These are phyloP conservation scores for Sinodicranocentrus sp. DNA, from an alignment of 2,888 invertebrate genomes.

Conservation along the genomic window DNA sequence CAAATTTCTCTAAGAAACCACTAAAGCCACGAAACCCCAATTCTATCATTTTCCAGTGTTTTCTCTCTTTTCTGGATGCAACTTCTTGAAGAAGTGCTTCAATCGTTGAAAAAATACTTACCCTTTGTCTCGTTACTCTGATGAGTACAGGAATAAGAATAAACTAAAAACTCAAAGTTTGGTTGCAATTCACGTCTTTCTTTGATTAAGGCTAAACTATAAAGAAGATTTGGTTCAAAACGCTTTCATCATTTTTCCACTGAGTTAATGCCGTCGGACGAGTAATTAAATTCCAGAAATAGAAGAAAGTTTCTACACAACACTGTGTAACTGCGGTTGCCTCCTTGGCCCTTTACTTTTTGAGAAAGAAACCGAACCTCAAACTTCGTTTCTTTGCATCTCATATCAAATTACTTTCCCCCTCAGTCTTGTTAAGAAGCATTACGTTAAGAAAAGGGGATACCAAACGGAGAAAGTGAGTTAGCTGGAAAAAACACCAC, in stretches of 20 bases:
- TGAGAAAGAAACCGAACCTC: no score
- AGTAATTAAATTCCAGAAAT: constrained; percentile 38
- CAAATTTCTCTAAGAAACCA: no score
- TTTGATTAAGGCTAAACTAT: no score
- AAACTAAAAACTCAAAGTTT: no score
- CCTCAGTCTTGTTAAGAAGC: neutral
- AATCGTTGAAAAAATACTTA: no score
- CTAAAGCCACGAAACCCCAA: no score
- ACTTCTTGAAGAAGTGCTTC: no score
- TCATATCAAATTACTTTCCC: constrained; percentile 4
- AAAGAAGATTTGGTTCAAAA: no score
- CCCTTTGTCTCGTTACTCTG: no score
- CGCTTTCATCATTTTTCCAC: neutral
- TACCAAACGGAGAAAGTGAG: neutral
- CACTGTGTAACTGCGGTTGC: neutral
- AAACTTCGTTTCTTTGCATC: neutral
- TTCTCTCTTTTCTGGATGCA: neutral
- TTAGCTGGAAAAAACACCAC: neutral
- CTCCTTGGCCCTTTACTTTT: neutral
- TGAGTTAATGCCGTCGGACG: neutral
- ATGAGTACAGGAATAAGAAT: no score
- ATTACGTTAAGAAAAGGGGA: no score
- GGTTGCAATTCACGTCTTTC: no score
- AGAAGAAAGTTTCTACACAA: neutral
- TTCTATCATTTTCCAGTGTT: neutral